These are phyloP conservation scores for Martes martes DNA, from an alignment of 2,113 vertebrate species.

Conservation along the genomic window DNA sequence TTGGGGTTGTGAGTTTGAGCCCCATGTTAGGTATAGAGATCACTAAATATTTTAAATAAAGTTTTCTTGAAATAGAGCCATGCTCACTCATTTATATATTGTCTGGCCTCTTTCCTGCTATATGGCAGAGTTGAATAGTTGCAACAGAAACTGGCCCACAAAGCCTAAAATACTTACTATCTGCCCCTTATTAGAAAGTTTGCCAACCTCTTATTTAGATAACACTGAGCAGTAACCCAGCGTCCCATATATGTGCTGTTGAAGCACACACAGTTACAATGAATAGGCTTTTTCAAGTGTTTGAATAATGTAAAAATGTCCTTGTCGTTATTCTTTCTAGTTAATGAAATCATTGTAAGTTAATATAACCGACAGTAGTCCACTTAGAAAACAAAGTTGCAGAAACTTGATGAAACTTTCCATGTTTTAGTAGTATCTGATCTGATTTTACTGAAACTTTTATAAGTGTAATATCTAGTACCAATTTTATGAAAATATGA, in stretches of 20 bases:
- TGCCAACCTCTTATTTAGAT: background rate
- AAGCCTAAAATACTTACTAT: background rate
- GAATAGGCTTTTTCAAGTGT: background rate
- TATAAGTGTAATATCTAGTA: background rate
- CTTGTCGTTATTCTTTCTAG: constrained; percentile 24
- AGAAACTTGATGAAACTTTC: constrained; percentile 8
- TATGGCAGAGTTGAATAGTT: background rate
- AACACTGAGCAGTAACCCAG: background rate
- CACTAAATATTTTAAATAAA: background rate
- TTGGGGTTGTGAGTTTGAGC: background rate
- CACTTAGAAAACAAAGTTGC: constrained; percentile 15
- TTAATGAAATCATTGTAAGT: constrained; percentile 21
- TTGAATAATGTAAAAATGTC: constrained; percentile 21
- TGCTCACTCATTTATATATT: background rate
- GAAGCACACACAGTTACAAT: background rate
- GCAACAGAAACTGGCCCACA: background rate
- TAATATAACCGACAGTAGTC: background rate
- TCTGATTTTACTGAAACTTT: constrained; percentile 22
- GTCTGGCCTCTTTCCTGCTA: background rate
- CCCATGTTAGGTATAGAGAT: background rate
- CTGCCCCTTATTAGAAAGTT: background rate
- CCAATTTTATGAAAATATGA: constrained; percentile 30
- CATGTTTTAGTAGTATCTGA: background rate
- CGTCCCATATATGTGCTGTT: background rate
- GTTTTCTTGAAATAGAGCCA: background rate